Evolutionary conservation across 2,113 vertebrate species (phyloP).

Genomic region (Dendropsophus ebraccatus): DNA sequence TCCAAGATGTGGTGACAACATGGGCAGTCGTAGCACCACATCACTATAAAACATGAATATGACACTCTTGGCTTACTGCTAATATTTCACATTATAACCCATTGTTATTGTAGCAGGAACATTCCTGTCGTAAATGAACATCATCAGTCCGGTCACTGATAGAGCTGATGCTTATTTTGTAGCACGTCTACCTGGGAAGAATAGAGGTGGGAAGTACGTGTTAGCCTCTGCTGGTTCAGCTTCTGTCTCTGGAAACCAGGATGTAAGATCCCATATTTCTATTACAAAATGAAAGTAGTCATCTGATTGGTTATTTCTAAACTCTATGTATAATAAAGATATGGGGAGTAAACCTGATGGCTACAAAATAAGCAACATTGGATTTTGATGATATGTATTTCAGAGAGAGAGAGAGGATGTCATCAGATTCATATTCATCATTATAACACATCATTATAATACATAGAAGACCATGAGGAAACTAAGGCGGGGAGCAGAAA

Average conservation of each 20-base stretch:
- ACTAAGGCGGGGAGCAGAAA: slow-evolving; percentile 10
- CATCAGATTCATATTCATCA: not conserved
- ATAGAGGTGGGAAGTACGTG: not conserved
- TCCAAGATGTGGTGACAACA: not conserved
- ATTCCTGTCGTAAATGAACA: not conserved
- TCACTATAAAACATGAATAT: not conserved
- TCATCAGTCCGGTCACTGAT: not conserved
- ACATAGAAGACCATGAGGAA: slow-evolving; percentile 11
- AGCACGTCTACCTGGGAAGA: not conserved
- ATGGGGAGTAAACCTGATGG: not conserved
- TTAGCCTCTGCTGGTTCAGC: not conserved
- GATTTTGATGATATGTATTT: not conserved
- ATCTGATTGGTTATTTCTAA: not conserved
- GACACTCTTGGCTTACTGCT: not conserved
- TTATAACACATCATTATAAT: slow-evolving; percentile 11
- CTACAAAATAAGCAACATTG: slow-evolving; percentile 38
- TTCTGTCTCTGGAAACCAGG: not conserved
- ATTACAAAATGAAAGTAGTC: not conserved
- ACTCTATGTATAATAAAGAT: not conserved
- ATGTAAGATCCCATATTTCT: not conserved
- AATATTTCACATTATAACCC: slow-evolving; percentile 12
- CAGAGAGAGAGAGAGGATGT: not conserved
- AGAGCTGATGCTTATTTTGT: slow-evolving; percentile 27
- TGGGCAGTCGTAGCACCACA: not conserved
- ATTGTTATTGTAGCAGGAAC: not conserved